Percentiles rank a stretch among this genome's conserved stretches.
Conservation (phyloP, 2,797 vertebrate genomes). For the Macroramphosus scolopax region DNA sequence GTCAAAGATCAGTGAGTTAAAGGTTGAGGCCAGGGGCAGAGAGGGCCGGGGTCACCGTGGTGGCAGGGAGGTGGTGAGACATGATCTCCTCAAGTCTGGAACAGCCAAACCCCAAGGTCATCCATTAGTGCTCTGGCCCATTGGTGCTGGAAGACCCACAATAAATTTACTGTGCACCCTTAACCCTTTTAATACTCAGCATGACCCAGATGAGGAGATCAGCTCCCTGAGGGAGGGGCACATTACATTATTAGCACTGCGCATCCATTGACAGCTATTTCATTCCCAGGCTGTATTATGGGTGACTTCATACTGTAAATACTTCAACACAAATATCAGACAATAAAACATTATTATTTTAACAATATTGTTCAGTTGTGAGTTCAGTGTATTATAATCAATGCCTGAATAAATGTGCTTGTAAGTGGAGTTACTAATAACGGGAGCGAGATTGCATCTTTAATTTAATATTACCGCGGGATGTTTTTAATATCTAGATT, state of each 20-base stretch:
- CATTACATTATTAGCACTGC: conserved; percentile 83
- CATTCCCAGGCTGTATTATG: conserved; percentile 59
- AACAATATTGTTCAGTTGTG: conserved; percentile 33
- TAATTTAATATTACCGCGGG: conserved; percentile 68
- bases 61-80: conserved; percentile 86
- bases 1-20: conserved; percentile 99
- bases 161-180: conserved; percentile 96
- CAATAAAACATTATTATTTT: conserved; percentile 35
- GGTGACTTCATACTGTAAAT: conserved; percentile 74
- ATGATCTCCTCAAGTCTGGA: conserved; percentile 88
- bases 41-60: conserved; percentile 88
- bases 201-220: conserved; percentile 83
- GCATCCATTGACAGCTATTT: conserved; percentile 78
- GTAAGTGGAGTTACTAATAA: conserved; percentile 56
- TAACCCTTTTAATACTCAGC: conserved; percentile 94
- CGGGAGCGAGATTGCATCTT: conserved; percentile 73
- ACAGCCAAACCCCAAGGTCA: conserved; percentile 95
- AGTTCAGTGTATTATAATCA: conserved; percentile 39
- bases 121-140: conserved; percentile 98
- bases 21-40: conserved; percentile 89
- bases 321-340: conserved; percentile 53
- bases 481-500: conserved; percentile 70
- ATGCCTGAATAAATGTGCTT: conserved; percentile 33
- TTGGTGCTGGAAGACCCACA: conserved; percentile 83
- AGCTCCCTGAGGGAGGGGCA: conserved; percentile 73